Evolutionary conservation across 1,140 invertebrate genomes (phyloP), one percentile per base, ranked within the genome.

Genomic region (Galleria mellonella): DNA sequence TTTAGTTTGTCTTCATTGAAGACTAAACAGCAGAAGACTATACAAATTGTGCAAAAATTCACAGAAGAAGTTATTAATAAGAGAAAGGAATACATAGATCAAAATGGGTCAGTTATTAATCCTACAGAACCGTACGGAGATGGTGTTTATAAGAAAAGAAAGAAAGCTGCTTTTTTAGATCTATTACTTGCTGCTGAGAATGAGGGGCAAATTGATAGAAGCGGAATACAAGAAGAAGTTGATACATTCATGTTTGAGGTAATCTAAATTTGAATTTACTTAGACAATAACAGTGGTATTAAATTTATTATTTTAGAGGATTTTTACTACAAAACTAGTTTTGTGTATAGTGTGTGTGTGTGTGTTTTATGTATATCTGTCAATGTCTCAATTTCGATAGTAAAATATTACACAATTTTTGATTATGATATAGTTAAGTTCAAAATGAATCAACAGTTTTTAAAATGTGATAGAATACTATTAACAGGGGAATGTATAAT

Each of bases 181-280:
- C 15, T 17, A 10, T n/a, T 37, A 4, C 14, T 37, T 12, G 13
- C 14, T 9, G 35, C 35, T 6, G 2, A 37, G 17, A 37, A 37
- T 15, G 35, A 37, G 2, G 35, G 35, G 13, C 9, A 15, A 15
- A 37, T 37, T 15, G 35, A 37, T 17, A 13, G 15, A 15, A n/a
- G 1, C 15, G 35, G 35, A 4, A 37, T 37, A 9, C 35, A 37
- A 37, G 35, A 37, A 17, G 35, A 37, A 13, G 35, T 37, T 10
- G 35, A 37, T n/a, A 37, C 32, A 23, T 33, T 33, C 33, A 27
- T 43, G 14, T 35, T 17, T 27, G 11, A 57, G 73, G 92, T 89
- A 94, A 93, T 51, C 68, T 32, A 29, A n/a, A n/a, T n/a, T n/a
- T n/a, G n/a, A n/a, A n/a, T n/a, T n/a, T n/a, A n/a, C n/a, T n/a